A percentile compares a stretch with the other conserved stretches of the same genome.
These are phyloP conservation scores for Exephanes ischioxanthus DNA, from an alignment of 2,888 invertebrate genomes.

Conservation along the genomic window DNA sequence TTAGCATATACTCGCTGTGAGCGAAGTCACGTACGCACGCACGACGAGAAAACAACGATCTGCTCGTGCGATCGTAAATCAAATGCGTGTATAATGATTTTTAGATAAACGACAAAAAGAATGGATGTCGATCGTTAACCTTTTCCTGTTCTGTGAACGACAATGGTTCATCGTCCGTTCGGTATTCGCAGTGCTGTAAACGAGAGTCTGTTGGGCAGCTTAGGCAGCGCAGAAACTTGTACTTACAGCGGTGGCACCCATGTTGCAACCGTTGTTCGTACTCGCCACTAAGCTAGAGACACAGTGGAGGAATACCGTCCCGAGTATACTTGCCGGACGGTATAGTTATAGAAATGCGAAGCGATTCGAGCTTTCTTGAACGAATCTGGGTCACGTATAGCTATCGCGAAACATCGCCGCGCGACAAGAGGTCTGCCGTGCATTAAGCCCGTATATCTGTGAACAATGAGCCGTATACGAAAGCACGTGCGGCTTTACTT, in stretches of 20 bases:
- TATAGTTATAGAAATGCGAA: constrained; percentile 45
- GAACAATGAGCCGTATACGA: constrained; percentile 3
- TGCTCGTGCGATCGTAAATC: constrained; percentile 10
- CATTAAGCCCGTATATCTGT: background rate
- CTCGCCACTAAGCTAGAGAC: background rate
- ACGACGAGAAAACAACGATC: constrained; percentile 8
- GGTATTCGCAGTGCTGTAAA: background rate
- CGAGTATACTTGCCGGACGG: constrained; percentile 3
- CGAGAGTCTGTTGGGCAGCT: background rate
- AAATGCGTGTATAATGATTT: background rate
- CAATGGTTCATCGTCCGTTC: too few relatives aligned
- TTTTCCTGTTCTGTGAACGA: background rate
- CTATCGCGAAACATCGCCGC: constrained; percentile 2
- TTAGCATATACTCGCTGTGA: constrained; percentile 31
- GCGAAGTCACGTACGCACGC: constrained; percentile 54
- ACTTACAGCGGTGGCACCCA: background rate
- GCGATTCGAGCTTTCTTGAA: constrained; percentile 49
- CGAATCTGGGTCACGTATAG: constrained; percentile 51
- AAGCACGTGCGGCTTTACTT: constrained; percentile 6
- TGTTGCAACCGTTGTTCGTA: constrained; percentile 7
- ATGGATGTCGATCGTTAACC: background rate
- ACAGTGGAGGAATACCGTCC: background rate
- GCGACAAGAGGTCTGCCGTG: constrained; percentile 2
- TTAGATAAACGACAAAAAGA: too few relatives aligned
- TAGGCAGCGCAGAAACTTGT: background rate